Evolutionary conservation across 2,113 vertebrate species (phyloP), one percentile per base, ranked within the genome.

Genomic region (Cyphomyrus discorhynchus): DNA sequence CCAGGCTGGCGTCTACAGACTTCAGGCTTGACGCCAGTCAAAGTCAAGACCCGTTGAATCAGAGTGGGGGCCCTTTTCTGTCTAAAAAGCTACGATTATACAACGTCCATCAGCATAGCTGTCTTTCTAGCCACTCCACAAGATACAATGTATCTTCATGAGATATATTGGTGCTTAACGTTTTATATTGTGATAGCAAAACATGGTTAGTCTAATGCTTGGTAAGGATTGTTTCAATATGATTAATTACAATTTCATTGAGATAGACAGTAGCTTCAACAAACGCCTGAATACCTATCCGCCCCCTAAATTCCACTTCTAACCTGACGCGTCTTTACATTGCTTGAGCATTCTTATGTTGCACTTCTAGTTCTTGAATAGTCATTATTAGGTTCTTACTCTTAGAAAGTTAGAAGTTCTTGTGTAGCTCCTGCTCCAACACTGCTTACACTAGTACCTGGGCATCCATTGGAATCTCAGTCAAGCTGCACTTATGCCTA

Each of bases 1-100:
- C n/a, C 10, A 31, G 27, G 27, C 62, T 31, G n/a, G n/a, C 62
- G 4, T 31, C 62, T 70, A 8, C 50, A 91, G 86, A 19, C 8
- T 58, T 13, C 49, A 5, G 58, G 92, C 47, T 93, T 58, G 91
- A 82, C 31, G 82, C 90, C 89, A 92, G 87, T 84, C 82, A 87
- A 56, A 93, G 24, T 0, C 0, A 91, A 1, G 47, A 91, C 89
- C 42, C 10, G 10, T 27, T 31, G 70, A 27, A 15, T 77, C 70
- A 39, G 15, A 77, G 31, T 77, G 13, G 74, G 74, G 74, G 35
- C 13, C 5, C 74, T 80, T 80, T 19, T 80, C 35, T 80, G 13
- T 42, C 35, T 19, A 42, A 42, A 80, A 35, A 35, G 70, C 70
- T 77, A 39, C 1, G 3, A 31, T 77, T 77, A 7, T 8, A 42